Evolutionary conservation across 2,797 vertebrate species (phyloP).

Genomic region (Percopsis omiscomaycus): DNA sequence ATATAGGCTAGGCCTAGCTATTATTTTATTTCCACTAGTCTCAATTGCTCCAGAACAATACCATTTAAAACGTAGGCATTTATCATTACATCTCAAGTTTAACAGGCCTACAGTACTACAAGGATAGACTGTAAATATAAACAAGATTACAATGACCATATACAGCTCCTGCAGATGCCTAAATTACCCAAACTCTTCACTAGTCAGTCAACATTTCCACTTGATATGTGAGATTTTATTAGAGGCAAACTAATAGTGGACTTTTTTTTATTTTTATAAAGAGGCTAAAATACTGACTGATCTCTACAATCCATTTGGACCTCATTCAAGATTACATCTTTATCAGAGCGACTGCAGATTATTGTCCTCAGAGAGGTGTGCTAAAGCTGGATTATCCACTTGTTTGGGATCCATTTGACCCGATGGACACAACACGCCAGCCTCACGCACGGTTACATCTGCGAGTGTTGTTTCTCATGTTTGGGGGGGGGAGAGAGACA

Average conservation of each 20-base stretch:
- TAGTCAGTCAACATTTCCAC: conserved; percentile 39
- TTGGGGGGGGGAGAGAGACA: conserved; percentile 35
- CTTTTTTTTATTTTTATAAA: conserved; percentile 36
- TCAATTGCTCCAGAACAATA: no score
- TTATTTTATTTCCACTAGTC: no score
- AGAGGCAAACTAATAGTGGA: conserved; percentile 33
- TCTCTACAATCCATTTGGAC: conserved; percentile 76
- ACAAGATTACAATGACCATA: conserved; percentile 25
- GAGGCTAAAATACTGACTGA: conserved; percentile 72
- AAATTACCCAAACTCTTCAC: conserved; percentile 34
- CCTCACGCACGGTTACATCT: conserved; percentile 70
- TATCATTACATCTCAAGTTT: conserved; percentile 13
- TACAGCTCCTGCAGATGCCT: conserved; percentile 24
- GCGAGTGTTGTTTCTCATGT: conserved; percentile 57
- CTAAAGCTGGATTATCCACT: conserved; percentile 78
- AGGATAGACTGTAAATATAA: no score
- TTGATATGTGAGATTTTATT: conserved; percentile 49
- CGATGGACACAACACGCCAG: conserved; percentile 60
- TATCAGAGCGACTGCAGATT: conserved; percentile 76
- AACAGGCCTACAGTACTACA: conserved; percentile 16
- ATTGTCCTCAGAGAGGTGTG: conserved; percentile 78
- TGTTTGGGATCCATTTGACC: conserved; percentile 73
- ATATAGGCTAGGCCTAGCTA: no score
- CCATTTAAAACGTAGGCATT: conserved; percentile 15
- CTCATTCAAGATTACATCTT: conserved; percentile 71